Base-by-base conservation (phyloP, 2,113 vertebrate genomes). In the Lontra canadensis region DNA sequence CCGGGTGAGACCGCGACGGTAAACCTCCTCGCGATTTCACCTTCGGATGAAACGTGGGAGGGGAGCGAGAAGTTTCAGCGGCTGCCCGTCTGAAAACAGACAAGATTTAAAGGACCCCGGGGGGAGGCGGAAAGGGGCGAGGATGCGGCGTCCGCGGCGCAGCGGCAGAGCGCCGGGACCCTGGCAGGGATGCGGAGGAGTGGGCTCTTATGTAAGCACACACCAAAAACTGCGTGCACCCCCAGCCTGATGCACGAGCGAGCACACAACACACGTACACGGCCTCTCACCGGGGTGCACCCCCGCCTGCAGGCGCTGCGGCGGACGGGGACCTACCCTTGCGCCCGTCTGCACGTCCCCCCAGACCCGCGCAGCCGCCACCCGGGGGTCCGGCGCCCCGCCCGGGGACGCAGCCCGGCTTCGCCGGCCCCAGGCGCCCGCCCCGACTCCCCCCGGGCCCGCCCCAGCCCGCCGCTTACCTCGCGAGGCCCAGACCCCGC, bases 401-500 rank as follows among this genome's bases (percentile, higher is more conserved):
- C 78, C 47, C 17, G 36, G 71, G 23, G 23, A 11, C 71, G 21
- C 23, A 26, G 71, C 39, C 71, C 36, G 0, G 71, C 39, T 14
- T 14, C 36, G 21, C 36, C 69, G 69, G 73, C 21, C 12, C 34
- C 52, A 26, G 18, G 49, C 44, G 31, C 25, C 55, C 18, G 17
- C 36, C 55, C 59, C 18, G 20, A 3, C 10, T 71, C 29, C 74
- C 3, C 4, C 44, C 44, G 63, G 44, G n/a, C 11, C 88, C 31
- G 25, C 2, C 10, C 71, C 93, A 49, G 49, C n/a, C 79, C 47
- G 34, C 11, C 42, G 78, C 98, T 98, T 95, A 98, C 98, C 98
- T 98, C 98, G 97, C 74, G 97, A 94, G 92, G 98, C 98, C 95
- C 90, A 97, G 84, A 95, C 96, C 80, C 94, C 98, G 49, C 96